Evolutionary conservation across 2,113 vertebrate genomes (phyloP).

Genomic region (Chloropsis cyanopogon): DNA sequence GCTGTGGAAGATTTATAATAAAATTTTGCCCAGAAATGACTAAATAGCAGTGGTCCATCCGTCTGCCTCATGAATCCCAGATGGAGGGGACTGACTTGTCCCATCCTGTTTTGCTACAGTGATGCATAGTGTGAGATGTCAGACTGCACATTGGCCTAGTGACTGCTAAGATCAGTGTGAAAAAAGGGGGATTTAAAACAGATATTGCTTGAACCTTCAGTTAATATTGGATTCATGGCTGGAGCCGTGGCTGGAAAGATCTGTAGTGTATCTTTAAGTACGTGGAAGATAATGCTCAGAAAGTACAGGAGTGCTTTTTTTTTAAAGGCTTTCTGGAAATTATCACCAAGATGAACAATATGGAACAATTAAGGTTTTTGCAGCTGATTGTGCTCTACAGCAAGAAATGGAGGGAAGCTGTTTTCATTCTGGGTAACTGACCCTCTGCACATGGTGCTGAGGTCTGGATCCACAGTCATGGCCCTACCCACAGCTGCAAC

Average conservation of each 20-base stretch:
- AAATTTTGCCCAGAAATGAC: background rate
- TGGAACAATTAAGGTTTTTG: background rate
- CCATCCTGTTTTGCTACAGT: fast-evolving
- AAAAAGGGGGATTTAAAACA: background rate
- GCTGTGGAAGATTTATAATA: background rate
- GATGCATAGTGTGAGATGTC: background rate
- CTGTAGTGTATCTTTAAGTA: fast-evolving
- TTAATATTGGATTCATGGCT: background rate
- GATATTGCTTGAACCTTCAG: background rate
- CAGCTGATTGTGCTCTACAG: background rate
- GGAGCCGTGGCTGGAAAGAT: background rate
- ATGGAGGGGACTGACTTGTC: background rate
- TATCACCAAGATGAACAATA: background rate
- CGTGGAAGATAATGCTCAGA: fast-evolving
- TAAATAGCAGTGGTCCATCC: background rate
- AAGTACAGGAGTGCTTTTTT: background rate
- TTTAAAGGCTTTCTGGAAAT: background rate
- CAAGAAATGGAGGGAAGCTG: background rate
- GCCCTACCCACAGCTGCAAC: background rate
- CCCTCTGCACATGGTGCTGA: background rate
- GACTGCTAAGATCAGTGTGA: background rate
- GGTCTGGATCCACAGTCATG: background rate
- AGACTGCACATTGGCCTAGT: fast-evolving
- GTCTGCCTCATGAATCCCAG: background rate
- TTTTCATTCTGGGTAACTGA: background rate